These are phyloP conservation scores for Malurus melanocephalus DNA, from an alignment of 2,113 vertebrate species.

Conservation along the genomic window DNA sequence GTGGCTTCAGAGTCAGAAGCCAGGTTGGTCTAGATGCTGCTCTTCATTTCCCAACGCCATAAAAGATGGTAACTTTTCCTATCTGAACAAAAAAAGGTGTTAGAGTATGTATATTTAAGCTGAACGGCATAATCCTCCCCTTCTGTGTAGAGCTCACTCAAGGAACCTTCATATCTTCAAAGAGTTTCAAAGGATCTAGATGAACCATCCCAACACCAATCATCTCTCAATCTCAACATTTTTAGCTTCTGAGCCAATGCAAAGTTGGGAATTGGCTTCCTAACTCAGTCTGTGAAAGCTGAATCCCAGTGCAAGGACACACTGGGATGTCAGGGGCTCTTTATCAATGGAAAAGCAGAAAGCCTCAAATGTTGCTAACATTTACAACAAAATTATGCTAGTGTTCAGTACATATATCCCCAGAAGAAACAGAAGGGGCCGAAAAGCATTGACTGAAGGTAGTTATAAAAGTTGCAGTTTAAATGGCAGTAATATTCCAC, in stretches of 20 bases:
- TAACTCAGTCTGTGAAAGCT: neutral
- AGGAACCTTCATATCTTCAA: neutral
- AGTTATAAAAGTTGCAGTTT: neutral
- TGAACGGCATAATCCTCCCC: neutral
- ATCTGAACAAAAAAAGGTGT: neutral
- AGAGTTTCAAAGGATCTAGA: neutral
- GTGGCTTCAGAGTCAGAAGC: neutral
- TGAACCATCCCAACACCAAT: neutral
- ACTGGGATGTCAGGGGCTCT: neutral
- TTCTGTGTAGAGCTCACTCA: neutral
- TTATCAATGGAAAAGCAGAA: neutral
- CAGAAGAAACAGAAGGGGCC: neutral
- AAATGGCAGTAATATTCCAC: neutral
- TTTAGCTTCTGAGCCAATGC: neutral
- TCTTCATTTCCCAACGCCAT: neutral
- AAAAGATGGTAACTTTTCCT: neutral
- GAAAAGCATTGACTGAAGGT: neutral
- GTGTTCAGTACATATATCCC: neutral
- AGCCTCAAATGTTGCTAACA: neutral
- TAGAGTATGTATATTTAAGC: neutral
- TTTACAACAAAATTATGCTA: neutral
- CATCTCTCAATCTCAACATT: neutral
- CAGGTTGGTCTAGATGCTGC: neutral
- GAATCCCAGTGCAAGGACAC: neutral
- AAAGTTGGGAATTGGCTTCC: neutral